Evolutionary conservation across 1,140 invertebrate genomes (phyloP).

Genomic region (Eulimnadia texana): DNA sequence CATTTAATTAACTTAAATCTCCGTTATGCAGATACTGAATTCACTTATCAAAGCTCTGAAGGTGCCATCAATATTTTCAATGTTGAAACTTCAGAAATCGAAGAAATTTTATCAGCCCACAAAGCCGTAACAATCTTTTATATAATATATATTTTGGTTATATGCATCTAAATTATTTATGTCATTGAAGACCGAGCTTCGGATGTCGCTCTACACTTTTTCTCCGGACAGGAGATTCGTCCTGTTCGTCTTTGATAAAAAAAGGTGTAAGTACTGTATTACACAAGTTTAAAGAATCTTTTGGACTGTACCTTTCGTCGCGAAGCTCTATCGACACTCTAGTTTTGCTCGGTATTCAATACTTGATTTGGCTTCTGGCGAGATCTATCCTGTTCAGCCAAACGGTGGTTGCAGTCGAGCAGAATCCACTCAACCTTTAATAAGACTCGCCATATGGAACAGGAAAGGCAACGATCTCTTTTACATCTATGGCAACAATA

Average conservation of each 20-base stretch:
- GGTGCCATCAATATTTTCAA: slow-evolving; percentile 20
- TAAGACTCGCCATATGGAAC: slow-evolving; percentile 42
- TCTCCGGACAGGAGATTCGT: slow-evolving; percentile 37
- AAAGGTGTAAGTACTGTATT: slow-evolving; percentile 32
- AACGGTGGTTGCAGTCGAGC: slow-evolving; percentile 39
- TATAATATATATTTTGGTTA: not conserved
- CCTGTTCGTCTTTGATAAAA: slow-evolving; percentile 32
- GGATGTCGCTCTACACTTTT: slow-evolving; percentile 29
- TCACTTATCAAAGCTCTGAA: slow-evolving; percentile 19
- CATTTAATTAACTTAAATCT: not conserved
- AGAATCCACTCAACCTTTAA: slow-evolving; percentile 24
- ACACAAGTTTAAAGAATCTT: slow-evolving; percentile 7
- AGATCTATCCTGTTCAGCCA: slow-evolving; percentile 21
- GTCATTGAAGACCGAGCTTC: not conserved
- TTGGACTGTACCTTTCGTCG: not conserved
- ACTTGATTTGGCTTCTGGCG: slow-evolving; percentile 35
- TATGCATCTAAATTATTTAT: not conserved
- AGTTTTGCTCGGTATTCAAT: slow-evolving; percentile 40
- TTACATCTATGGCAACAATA: slow-evolving; percentile 67
- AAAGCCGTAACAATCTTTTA: not conserved
- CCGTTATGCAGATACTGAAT: slow-evolving; percentile 20
- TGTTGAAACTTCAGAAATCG: slow-evolving; percentile 12
- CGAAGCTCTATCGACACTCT: slow-evolving; percentile 39
- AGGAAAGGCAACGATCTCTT: slow-evolving; percentile 50
- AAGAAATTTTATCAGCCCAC: slow-evolving; percentile 18